These are phyloP conservation scores for Nematolebias whitei DNA, from an alignment of 2,113 vertebrate genomes.

Conservation along the genomic window DNA sequence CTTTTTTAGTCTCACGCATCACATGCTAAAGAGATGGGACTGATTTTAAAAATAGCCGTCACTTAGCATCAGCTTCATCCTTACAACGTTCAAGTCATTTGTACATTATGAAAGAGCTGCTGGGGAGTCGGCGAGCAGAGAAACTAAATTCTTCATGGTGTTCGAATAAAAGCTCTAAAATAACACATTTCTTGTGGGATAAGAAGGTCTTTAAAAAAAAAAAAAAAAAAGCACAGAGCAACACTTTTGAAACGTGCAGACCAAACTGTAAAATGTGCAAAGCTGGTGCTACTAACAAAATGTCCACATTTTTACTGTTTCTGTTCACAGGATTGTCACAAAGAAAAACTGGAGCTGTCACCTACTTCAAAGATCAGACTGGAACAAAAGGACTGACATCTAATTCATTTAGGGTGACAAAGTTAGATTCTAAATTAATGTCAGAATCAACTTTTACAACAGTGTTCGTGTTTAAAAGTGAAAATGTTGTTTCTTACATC, in stretches of 20 bases:
- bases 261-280: not conserved
- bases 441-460: not conserved
- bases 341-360: not conserved
- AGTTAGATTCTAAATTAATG: not conserved
- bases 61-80: conserved; percentile 60
- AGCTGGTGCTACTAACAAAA: not conserved
- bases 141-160: conserved; percentile 54
- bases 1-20: conserved; percentile 10
- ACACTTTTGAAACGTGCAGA: conserved; percentile 1
- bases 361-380: not conserved
- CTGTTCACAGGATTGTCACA: not conserved
- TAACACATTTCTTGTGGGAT: conserved; percentile 8
- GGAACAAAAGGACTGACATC: not conserved
- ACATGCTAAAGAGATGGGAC: conserved; percentile 11
- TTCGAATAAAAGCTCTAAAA: conserved; percentile 19
- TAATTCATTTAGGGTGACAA: too few relatives aligned
- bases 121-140: conserved; percentile 33
- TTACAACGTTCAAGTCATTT: conserved; percentile 64
- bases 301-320: not conserved
- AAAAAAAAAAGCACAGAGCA: conserved; percentile 7
- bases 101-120: conserved; percentile 60
- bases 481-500: too few relatives aligned
- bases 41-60: conserved; percentile 62
- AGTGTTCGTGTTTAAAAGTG: too few relatives aligned
- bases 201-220: conserved; percentile 16